These are phyloP conservation scores for Elgonia sp. DNA, from an alignment of 2,888 invertebrate species.

Conservation along the genomic window DNA sequence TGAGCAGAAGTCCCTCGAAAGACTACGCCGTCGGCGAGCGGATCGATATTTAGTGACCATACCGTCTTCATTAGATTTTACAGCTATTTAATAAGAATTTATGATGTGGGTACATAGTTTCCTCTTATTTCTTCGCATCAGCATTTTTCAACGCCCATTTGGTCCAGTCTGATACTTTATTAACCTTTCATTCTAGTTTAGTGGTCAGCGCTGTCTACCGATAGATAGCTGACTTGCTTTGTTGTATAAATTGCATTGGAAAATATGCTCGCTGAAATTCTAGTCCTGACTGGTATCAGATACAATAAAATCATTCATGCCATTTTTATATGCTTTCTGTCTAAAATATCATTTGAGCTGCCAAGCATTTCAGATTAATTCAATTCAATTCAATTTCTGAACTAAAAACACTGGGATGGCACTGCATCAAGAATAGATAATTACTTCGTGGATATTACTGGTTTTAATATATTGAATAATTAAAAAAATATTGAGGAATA, in stretches of 20 bases:
- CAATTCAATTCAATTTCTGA: too few species aligned
- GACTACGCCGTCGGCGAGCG: slow-evolving; percentile 51
- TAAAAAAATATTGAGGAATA: too few species aligned
- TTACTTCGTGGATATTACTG: too few species aligned
- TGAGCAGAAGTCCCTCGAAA: slow-evolving; percentile 66
- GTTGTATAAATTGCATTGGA: neutral
- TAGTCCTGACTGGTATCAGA: too few species aligned
- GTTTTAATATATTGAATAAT: too few species aligned
- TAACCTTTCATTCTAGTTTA: slow-evolving; percentile 4
- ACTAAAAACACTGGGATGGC: too few species aligned
- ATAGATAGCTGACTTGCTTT: neutral
- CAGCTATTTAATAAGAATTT: slow-evolving; percentile 61
- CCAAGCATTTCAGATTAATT: too few species aligned
- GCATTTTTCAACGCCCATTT: slow-evolving; percentile 24
- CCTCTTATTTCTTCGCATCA: slow-evolving; percentile 29
- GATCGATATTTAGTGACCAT: slow-evolving; percentile 71
- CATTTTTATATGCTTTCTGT: neutral
- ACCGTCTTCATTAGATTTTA: slow-evolving; percentile 66
- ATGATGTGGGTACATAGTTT: slow-evolving; percentile 22
- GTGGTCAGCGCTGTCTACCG: neutral
- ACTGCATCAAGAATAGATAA: too few species aligned
- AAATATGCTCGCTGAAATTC: neutral
- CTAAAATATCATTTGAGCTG: neutral
- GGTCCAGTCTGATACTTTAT: slow-evolving; percentile 6
- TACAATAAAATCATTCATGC: too few species aligned